Evolutionary conservation across 2,797 vertebrate genomes (phyloP), one percentile per base, ranked within the genome.

Genomic region (Rhinichthys osculus): DNA sequence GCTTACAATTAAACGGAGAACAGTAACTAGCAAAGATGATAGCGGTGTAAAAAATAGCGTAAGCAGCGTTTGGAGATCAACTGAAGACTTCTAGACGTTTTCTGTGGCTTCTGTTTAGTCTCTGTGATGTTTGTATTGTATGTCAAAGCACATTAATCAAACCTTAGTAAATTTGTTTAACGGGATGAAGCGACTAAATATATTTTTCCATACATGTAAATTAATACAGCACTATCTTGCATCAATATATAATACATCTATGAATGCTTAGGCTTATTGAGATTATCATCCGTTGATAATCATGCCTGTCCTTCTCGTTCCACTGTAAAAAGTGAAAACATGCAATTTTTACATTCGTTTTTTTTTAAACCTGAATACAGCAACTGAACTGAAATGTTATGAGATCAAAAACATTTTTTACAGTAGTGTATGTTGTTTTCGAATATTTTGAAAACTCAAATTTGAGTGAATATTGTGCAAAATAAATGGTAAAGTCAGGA

Each of bases 1-100:
- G 30, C 27, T 85, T 47, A 40, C 14, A 21, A 50, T 71, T 57
- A 54, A 67, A 42, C 44, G 67, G 42, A 74, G 50, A 27, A 82
- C 69, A 27, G 76, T 50, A 19, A 14, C 67, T 27, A 54, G 50
- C 38, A 13, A 81, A 30, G 38, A 77, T 38, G 47, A 78, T 66
- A 54, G 14, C 64, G 52, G 35, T 71, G 83, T 44, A 74, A 82
- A 27, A 47, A 30, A 21, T 3, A 14, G 40, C 9, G 9, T 50
- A 17, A 64, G 50, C 21, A 67, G 33, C 16, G 50, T 74, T 74
- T 74, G 44, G 33, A 76, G 10, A 33, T 4, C 35, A 59, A 9
- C 33, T 57, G 52, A 77, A 7, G 30, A 16, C 33, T n/a, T 62
- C 23, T 19, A 35, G 73, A 76, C 5, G 8, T 27, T 74, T 76